phyloP scores from a whole-genome alignment of 2,888 invertebrate species.

The Meandrusa payeni region DNA sequence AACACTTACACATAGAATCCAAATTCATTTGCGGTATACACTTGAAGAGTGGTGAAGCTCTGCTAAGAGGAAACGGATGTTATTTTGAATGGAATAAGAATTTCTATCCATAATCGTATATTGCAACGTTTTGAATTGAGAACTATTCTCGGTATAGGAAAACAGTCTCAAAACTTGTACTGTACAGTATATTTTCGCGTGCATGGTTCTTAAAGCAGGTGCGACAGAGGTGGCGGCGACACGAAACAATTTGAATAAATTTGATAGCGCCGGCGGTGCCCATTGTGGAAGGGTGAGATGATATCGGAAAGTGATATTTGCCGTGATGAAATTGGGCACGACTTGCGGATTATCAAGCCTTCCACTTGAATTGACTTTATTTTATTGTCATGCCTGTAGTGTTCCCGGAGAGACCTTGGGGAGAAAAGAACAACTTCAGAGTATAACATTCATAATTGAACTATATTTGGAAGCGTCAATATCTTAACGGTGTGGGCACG shows the following conservation, averaged over 20 bases:
- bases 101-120: constrained; percentile 68
- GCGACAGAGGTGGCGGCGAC: constrained; percentile 60
- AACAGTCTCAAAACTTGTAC: constrained; percentile 26
- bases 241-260: constrained; percentile 77
- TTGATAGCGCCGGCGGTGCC: constrained; percentile 53
- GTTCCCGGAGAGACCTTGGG: no score
- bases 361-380: constrained; percentile 39
- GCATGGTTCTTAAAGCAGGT: constrained; percentile 49
- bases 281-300: constrained; percentile 51
- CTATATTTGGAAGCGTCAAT: no score
- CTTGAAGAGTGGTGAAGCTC: constrained; percentile 50
- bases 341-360: constrained; percentile 50
- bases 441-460: no score
- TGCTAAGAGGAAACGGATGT: constrained; percentile 73
- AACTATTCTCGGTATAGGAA: constrained; percentile 23
- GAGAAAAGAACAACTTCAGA: no score
- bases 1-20: constrained; percentile 22
- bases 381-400: constrained; percentile 15
- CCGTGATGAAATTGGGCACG: constrained; percentile 61
- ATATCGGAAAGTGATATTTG: constrained; percentile 68
- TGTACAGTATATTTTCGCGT: constrained; percentile 33
- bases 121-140: constrained; percentile 59
- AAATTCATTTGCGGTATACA: constrained; percentile 25
- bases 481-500: no score
- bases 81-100: constrained; percentile 77